Evolutionary conservation across 1,140 invertebrate species (phyloP), one percentile per base, ranked within the genome.

Genomic region (Hermetia illucens): DNA sequence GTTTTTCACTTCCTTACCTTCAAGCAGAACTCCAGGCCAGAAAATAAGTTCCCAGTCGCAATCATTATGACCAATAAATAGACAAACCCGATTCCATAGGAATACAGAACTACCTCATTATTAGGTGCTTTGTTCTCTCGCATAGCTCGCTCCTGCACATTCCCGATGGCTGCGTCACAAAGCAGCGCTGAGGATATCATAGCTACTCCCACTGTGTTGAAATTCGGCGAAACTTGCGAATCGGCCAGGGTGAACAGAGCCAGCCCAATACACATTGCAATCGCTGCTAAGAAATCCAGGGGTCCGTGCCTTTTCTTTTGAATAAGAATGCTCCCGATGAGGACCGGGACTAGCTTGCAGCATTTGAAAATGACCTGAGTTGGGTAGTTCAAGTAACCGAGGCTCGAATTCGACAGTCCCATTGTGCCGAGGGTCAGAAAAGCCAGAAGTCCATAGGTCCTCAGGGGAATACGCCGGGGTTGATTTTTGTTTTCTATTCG

Each of bases 321-420:
- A 53, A 96, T 94, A 16, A 95, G 47, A 45, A 94, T 82, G 43
- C 88, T 85, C 31, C 91, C 91, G 43, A 92, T 75, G 47, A 96
- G 71, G 1, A 95, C 91, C 3, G 93, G 93, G 49, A 96, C 91
- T 1, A 97, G 68, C 65, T 97, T 97, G 55, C 93, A 97, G 55
- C 90, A 94, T 63, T 92, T 92, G 55, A 92, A 92, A 47, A 92
- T 90, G n/a, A 92, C 76, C 63, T 83, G 71, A 2, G 87, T 92
- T 15, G 93, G 91, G 64, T 95, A 97, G 62, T 96, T 97, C 1
- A 97, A 64, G 62, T 94, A 94, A 29, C 83, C 89, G n/a, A 96
- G 65, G 5, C 90, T 91, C 9, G 89, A 77, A 65, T 97, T 96
- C 3, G 91, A 95, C 47, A 96, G 74, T 1, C 89, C 89, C 88